Evolutionary conservation across 2,797 vertebrate genomes (phyloP).

Genomic region (Rhabdomys pumilio): DNA sequence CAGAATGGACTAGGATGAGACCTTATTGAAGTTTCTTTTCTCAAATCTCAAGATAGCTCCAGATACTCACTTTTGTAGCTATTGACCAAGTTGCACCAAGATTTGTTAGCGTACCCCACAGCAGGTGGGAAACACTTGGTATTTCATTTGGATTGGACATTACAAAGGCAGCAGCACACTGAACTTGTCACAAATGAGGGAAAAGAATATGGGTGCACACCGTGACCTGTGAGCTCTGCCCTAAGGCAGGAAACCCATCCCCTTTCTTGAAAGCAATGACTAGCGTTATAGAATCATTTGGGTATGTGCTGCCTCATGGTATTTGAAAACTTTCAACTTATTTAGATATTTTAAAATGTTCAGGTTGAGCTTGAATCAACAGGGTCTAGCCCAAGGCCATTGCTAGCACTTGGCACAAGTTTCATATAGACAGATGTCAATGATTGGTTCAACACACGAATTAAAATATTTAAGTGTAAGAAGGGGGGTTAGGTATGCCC

Average conservation of each 20-base stretch:
- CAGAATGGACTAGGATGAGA: neutral
- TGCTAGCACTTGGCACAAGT: neutral
- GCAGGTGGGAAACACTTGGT: neutral
- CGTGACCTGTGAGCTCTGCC: neutral
- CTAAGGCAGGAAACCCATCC: neutral
- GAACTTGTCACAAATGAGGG: neutral
- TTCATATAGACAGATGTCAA: neutral
- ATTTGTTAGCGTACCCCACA: neutral
- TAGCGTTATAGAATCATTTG: conserved; percentile 1
- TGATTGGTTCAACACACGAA: conserved; percentile 23
- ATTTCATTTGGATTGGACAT: neutral
- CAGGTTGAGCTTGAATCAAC: conserved; percentile 29
- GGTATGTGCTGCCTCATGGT: neutral
- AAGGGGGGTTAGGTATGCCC: neutral
- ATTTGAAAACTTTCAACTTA: conserved; percentile 18
- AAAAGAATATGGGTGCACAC: neutral
- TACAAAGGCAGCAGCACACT: neutral
- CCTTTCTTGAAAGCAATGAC: neutral
- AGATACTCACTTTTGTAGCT: conserved; percentile 12
- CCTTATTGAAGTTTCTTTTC: neutral
- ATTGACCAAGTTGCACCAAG: neutral
- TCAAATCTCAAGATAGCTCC: neutral
- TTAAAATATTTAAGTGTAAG: conserved; percentile 31
- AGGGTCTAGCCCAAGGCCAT: conserved; percentile 9
- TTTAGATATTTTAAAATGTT: conserved; percentile 31